Evolutionary conservation across 2,797 vertebrate genomes (phyloP), one percentile per base, ranked within the genome.

Genomic region (Eutrigla gurnardus): DNA sequence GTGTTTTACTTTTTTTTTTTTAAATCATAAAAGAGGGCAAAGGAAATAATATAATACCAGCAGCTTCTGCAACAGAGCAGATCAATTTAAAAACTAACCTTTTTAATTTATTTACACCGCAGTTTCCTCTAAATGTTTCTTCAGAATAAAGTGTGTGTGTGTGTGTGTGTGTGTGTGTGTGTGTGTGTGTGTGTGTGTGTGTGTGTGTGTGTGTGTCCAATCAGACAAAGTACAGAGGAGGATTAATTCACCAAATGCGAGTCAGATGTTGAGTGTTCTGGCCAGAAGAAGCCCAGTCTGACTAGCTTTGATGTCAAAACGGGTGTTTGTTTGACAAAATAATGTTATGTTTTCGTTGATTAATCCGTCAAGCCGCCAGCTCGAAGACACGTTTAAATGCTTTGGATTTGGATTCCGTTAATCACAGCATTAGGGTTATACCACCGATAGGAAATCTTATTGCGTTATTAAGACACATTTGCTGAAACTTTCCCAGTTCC

Each of bases 211-310:
- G 33, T 65, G 53, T 17, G 39, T 60, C 4, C 0, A 6, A 7
- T 12, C 18, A 8, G 15, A 54, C 33, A 50, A 45, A 62, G 54
- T 39, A 7, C 32, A 67, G 18, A 52, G 15, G 6, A 15, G 5
- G 43, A 72, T n/a, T 36, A 6, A n/a, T 65, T 61, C 25, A 25
- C 17, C 12, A 5, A 6, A 25, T 70, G 17, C n/a, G 18, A n/a
- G n/a, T 85, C 66, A 79, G 33, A 80, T 80, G 50, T 77, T 78
- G 45, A 1, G 49, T 52, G 25, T 1, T 25, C 5, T 68, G 7
- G 61, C 32, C 57, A 62, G 14, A 10, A 25, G 35, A 42, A n/a
- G 25, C 25, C 25, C 25, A 7, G 1, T 18, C 9, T 37, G 46
- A 58, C 10, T 17, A 15, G n/a, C 11, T 79, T 65, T 69, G 45